Evolutionary conservation across 2,888 invertebrate genomes (phyloP).

Genomic region (Plagodis pulveraria): DNA sequence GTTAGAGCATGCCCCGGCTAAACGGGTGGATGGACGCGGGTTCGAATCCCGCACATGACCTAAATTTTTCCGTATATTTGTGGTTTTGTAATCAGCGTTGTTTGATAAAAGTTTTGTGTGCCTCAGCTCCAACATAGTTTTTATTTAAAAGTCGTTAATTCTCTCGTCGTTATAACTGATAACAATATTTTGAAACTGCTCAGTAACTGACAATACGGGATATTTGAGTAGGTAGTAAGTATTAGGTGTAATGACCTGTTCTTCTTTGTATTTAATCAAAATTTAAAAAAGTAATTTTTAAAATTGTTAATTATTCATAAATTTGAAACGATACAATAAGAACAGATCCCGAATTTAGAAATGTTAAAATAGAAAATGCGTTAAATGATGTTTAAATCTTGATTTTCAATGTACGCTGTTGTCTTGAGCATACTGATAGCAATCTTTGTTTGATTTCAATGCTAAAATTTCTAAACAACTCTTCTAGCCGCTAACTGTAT

Average conservation of each 20-base stretch:
- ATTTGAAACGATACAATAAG: conserved; percentile 20
- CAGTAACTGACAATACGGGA: conserved; percentile 26
- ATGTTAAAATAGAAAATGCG: conserved; percentile 8
- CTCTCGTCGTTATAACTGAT: too few species aligned
- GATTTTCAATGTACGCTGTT: conserved; percentile 27
- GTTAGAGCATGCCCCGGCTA: too few species aligned
- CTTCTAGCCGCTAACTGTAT: conserved; percentile 37
- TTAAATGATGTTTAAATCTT: conserved; percentile 15
- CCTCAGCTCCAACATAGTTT: too few species aligned
- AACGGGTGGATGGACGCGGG: too few species aligned
- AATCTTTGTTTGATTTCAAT: conserved; percentile 15
- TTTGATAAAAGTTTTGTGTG: not conserved
- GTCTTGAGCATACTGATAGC: conserved; percentile 29
- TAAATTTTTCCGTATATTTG: too few species aligned
- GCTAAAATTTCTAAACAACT: conserved; percentile 29
- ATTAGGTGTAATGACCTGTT: conserved; percentile 28
- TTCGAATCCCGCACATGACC: too few species aligned
- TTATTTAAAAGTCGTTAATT: too few species aligned
- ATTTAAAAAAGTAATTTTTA: not conserved
- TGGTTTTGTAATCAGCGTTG: not conserved
- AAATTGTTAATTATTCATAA: not conserved
- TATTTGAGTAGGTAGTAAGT: conserved; percentile 16
- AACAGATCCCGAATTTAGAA: conserved; percentile 29
- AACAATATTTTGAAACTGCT: not conserved
- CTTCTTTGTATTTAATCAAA: conserved; percentile 15